Conservation (phyloP, 2,113 vertebrate genomes). For the Cygnus buccinator region DNA sequence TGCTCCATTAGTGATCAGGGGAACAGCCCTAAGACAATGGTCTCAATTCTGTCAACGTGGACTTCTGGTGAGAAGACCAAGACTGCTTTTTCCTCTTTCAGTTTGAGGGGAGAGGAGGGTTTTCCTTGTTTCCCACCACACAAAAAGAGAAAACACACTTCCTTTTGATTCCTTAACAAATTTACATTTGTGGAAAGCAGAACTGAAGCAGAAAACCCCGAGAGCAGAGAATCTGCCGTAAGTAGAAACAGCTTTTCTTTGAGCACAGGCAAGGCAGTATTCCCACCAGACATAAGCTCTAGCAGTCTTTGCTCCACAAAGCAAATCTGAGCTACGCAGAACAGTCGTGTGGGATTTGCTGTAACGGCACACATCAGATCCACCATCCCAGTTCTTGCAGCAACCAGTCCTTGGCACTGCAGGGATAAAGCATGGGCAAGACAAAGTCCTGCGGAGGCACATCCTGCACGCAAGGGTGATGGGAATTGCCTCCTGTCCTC, state of each 20-base stretch:
- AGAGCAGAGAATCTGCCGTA: neutral
- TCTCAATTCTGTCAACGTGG: neutral
- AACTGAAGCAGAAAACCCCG: neutral
- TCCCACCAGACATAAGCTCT: neutral
- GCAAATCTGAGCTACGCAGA: fast-evolving
- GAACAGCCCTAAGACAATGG: neutral
- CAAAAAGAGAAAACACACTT: neutral
- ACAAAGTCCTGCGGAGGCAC: neutral
- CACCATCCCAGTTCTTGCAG: neutral
- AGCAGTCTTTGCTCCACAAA: neutral
- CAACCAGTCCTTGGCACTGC: neutral
- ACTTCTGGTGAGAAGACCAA: neutral
- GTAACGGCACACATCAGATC: neutral
- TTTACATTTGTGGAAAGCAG: neutral
- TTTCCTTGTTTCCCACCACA: neutral
- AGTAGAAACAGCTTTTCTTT: neutral
- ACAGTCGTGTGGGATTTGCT: fast-evolving
- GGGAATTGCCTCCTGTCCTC: neutral
- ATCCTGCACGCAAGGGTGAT: neutral
- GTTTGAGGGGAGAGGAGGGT: neutral
- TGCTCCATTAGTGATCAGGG: neutral
- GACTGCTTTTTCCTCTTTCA: neutral
- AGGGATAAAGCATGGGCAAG: neutral
- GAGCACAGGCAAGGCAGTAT: neutral
- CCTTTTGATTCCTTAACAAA: neutral